Evolutionary conservation across 2,113 vertebrate genomes (phyloP).

Genomic region (Callospermophilus lateralis): DNA sequence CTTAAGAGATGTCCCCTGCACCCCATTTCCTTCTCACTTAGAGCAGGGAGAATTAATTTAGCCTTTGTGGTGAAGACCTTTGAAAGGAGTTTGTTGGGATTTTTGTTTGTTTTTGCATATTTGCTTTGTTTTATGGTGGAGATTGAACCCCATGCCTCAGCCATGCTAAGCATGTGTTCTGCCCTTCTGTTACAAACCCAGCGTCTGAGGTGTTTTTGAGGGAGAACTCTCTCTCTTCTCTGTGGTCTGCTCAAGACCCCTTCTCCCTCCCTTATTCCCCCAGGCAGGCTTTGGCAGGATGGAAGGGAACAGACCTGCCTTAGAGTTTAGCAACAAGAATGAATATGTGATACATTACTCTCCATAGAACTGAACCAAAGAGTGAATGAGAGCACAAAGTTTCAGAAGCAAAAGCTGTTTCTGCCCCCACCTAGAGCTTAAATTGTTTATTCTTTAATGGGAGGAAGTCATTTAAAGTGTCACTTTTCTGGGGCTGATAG

Average conservation of each 20-base stretch:
- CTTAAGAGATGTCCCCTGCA: not conserved
- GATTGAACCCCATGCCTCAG: not conserved
- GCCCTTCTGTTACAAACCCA: not conserved
- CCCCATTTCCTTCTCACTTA: constrained; percentile 4
- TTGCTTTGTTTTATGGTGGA: not conserved
- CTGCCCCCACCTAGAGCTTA: not conserved
- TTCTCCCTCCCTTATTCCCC: not conserved
- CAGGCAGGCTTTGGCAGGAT: not conserved
- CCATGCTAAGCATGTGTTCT: not conserved
- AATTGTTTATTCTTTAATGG: constrained; percentile 12
- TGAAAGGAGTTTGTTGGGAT: not conserved
- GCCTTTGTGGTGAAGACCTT: not conserved
- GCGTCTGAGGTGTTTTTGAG: not conserved
- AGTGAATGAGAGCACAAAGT: not conserved
- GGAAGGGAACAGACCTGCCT: not conserved
- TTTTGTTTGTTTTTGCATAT: not conserved
- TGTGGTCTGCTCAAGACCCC: not conserved
- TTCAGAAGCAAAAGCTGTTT: not conserved
- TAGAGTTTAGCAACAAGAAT: not conserved
- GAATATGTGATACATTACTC: not conserved
- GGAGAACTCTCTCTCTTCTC: not conserved
- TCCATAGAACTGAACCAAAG: constrained; percentile 20
- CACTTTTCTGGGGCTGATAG: not conserved
- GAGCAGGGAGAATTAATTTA: not conserved
- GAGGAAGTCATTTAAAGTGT: constrained; percentile 21